These are phyloP conservation scores for Tetropium fuscum DNA, from an alignment of 2,888 invertebrate species.

Conservation along the genomic window DNA sequence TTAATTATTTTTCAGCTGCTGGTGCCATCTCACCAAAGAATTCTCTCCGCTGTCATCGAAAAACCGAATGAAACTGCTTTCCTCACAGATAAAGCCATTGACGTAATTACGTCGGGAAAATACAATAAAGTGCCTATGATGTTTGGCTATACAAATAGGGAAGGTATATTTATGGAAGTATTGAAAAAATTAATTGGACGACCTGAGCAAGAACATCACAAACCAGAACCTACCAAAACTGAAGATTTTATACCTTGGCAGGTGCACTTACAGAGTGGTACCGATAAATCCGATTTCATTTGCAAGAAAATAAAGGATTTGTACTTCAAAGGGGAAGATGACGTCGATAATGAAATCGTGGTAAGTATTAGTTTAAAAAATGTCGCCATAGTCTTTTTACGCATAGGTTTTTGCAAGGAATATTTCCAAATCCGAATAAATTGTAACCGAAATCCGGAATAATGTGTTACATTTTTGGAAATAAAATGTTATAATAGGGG, in stretches of 20 bases:
- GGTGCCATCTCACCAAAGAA: background rate
- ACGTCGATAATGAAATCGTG: conserved; percentile 12
- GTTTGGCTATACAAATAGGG: conserved; percentile 56
- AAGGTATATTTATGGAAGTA: conserved; percentile 56
- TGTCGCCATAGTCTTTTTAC: too few relatives aligned
- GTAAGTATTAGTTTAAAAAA: too few relatives aligned
- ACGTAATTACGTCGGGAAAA: conserved; percentile 52
- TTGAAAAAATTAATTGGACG: conserved; percentile 7
- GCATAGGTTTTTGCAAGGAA: too few relatives aligned
- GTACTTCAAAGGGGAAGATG: conserved; percentile 13
- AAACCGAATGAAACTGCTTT: conserved; percentile 46
- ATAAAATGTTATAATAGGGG: too few relatives aligned
- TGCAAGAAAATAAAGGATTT: conserved; percentile 58
- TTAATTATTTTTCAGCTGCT: background rate
- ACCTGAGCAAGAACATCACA: background rate
- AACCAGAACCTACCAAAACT: conserved; percentile 18
- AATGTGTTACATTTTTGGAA: too few relatives aligned
- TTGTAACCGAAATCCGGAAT: too few relatives aligned
- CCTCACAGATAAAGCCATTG: conserved; percentile 51
- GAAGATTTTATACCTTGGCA: conserved; percentile 41
- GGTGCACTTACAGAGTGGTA: conserved; percentile 43
- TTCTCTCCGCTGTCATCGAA: conserved; percentile 42
- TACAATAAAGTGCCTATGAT: conserved; percentile 60
- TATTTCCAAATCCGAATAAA: too few relatives aligned
- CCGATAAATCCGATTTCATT: conserved; percentile 46